These are phyloP conservation scores for Crossaster papposus DNA, from an alignment of 53 echinoderm and acorn worm species.

Conservation along the genomic window DNA sequence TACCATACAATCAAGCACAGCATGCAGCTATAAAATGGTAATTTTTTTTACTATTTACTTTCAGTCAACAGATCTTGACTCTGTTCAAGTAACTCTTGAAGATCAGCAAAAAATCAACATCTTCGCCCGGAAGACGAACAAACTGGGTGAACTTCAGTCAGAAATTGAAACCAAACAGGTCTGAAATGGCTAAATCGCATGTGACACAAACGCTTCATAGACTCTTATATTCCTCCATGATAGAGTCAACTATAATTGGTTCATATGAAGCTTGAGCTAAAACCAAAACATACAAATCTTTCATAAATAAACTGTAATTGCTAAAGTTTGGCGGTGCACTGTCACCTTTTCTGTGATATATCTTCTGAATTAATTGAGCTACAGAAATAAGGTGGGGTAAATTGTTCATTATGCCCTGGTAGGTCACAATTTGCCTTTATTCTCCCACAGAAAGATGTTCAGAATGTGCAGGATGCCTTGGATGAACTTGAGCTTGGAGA, in stretches of 20 bases:
- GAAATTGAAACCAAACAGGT: constrained; percentile 97
- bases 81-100: constrained; percentile 94
- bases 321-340: too few relatives aligned
- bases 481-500: constrained; percentile 89
- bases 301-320: too few relatives aligned
- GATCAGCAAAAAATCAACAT: constrained; percentile 98
- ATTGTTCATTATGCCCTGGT: background rate
- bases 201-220: too few relatives aligned
- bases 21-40: background rate
- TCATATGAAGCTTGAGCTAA: too few relatives aligned
- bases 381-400: too few relatives aligned
- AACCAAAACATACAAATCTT: too few relatives aligned
- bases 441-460: constrained; percentile 83
- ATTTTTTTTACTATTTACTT: background rate
- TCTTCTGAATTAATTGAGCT: too few relatives aligned
- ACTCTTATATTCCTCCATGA: too few relatives aligned
- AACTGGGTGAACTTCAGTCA: constrained; percentile 84
- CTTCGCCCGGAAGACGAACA: constrained; percentile 90
- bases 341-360: too few relatives aligned
- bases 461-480: constrained; percentile 91
- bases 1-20: too few relatives aligned
- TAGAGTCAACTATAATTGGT: too few relatives aligned
- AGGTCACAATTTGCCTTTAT: background rate
- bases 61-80: constrained; percentile 69
- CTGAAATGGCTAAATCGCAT: background rate